Evolutionary conservation across 2,113 vertebrate species (phyloP).

Genomic region (Marcusenius ussheri): DNA sequence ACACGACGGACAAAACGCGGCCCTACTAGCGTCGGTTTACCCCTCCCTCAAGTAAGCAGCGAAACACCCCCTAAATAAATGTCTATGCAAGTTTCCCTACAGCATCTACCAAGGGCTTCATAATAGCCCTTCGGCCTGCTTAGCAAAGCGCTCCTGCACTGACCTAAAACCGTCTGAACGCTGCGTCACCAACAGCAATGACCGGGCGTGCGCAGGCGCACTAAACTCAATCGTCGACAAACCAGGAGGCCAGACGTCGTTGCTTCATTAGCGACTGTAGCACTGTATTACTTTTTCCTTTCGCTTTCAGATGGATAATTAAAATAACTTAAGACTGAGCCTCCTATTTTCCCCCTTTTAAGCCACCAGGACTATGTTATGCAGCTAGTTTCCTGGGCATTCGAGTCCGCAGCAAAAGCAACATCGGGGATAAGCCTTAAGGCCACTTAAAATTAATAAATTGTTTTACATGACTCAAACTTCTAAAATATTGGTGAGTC

Average conservation of each 20-base stretch:
- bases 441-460: too few relatives aligned
- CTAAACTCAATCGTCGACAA: slow-evolving; percentile 56
- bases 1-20: slow-evolving; percentile 41
- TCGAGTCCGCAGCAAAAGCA: not conserved
- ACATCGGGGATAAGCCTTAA: not conserved
- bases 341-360: not conserved
- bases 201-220: slow-evolving; percentile 58
- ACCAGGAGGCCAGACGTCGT: slow-evolving; percentile 53
- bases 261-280: not conserved
- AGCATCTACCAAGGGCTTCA: not conserved
- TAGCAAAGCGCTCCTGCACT: not conserved
- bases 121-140: slow-evolving; percentile 16
- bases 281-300: not conserved
- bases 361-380: not conserved
- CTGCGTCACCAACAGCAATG: slow-evolving; percentile 52
- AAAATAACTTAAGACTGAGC: not conserved
- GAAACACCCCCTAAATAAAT: not conserved
- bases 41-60: not conserved
- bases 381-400: not conserved
- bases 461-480: too few relatives aligned
- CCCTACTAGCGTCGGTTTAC: slow-evolving; percentile 34
- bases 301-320: not conserved
- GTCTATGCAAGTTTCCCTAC: not conserved
- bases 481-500: too few relatives aligned
- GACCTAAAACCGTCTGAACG: slow-evolving; percentile 22